A percentile compares a stretch with the other conserved stretches of the same genome.
Evolutionary conservation across 2,113 vertebrate species (phyloP).

Genomic region (Coturnix japonica): DNA sequence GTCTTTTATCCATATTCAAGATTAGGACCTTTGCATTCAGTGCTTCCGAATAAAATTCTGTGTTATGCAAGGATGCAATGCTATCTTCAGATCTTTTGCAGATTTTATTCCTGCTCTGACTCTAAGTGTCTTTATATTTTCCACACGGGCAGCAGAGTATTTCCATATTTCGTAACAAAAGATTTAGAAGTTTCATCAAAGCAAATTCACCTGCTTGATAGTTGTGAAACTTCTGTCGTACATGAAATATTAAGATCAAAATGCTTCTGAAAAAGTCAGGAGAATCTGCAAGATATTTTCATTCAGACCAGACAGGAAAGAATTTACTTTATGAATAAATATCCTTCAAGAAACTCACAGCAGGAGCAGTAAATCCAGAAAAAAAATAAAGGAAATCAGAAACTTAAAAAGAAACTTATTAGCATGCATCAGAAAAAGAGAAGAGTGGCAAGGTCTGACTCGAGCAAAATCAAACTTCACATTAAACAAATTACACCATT

Average conservation of each 20-base stretch:
- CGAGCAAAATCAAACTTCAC: slow-evolving; percentile 38
- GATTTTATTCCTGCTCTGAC: not conserved
- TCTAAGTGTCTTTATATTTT: slow-evolving; percentile 4
- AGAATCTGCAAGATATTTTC: slow-evolving; percentile 27
- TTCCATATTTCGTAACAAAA: slow-evolving; percentile 47
- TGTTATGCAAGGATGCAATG: not conserved
- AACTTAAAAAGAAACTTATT: slow-evolving; percentile 28
- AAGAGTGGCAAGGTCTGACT: not conserved
- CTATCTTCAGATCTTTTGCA: not conserved
- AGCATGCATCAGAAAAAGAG: slow-evolving; percentile 15
- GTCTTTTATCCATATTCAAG: not conserved
- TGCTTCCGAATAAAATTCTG: not conserved
- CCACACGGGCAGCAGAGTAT: not conserved
- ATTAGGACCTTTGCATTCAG: not conserved
- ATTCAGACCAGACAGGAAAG: not conserved
- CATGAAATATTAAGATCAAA: slow-evolving; percentile 31
- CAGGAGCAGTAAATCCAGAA: slow-evolving; percentile 7
- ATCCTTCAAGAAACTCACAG: slow-evolving; percentile 40
- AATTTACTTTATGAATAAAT: slow-evolving; percentile 52
- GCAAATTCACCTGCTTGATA: not conserved
- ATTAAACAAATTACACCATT: slow-evolving; percentile 51
- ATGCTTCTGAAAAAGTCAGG: slow-evolving; percentile 36
- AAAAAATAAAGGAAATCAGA: slow-evolving; percentile 7
- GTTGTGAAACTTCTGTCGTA: not conserved
- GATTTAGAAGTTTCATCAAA: slow-evolving; percentile 34